These are phyloP conservation scores for Spodoptera littoralis DNA, from an alignment of 2,888 invertebrate genomes.

Conservation along the genomic window DNA sequence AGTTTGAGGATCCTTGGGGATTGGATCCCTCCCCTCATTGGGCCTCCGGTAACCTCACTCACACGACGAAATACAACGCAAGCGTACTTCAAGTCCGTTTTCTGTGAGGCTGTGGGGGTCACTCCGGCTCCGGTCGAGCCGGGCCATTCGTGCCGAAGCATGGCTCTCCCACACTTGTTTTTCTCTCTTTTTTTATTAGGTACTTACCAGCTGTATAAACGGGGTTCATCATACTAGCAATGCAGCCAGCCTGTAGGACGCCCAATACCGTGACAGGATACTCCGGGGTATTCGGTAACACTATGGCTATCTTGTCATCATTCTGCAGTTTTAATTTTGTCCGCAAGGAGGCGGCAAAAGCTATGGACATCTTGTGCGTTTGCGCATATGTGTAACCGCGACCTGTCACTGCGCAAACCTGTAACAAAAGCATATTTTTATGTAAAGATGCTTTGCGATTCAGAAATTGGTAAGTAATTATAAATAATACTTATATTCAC, in stretches of 20 bases:
- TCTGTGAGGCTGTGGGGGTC: too few species aligned
- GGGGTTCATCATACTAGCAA: constrained; percentile 92
- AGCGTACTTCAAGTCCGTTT: too few species aligned
- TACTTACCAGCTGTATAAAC: constrained; percentile 76
- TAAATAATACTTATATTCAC: too few species aligned
- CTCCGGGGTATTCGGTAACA: constrained; percentile 94
- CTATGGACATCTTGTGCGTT: constrained; percentile 89
- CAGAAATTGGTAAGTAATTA: too few species aligned
- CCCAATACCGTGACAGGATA: constrained; percentile 91
- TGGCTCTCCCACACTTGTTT: too few species aligned
- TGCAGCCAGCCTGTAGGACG: constrained; percentile 90
- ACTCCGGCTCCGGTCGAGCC: too few species aligned
- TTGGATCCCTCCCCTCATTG: too few species aligned
- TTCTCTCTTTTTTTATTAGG: constrained; percentile 47
- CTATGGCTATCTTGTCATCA: constrained; percentile 91
- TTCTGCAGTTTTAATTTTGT: constrained; percentile 90
- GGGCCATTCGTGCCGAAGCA: too few species aligned
- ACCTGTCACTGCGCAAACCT: constrained; percentile 93
- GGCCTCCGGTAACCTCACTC: too few species aligned
- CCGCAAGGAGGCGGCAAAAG: constrained; percentile 91
- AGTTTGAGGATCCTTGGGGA: too few species aligned
- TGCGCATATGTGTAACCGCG: constrained; percentile 92
- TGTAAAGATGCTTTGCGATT: too few species aligned
- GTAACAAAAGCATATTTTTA: constrained; percentile 16
- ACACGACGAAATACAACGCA: too few species aligned